phyloP scores from a whole-genome alignment of 1,140 invertebrate species.

The Bombus terrestris region DNA sequence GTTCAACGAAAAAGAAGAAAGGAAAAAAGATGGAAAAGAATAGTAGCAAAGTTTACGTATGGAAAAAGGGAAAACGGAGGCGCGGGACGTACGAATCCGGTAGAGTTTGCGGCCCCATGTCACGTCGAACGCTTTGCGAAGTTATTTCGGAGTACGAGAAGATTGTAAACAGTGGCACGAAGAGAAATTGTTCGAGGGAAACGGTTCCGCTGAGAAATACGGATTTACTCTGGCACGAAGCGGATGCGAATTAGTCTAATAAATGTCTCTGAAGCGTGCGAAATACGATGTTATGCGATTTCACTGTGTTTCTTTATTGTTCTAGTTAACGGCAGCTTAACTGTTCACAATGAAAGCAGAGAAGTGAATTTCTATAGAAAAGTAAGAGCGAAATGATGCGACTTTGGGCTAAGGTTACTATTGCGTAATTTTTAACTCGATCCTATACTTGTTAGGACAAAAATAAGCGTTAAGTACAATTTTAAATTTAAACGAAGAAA shows the following conservation, averaged over 20 bases:
- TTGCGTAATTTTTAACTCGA: no score
- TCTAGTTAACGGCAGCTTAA: background rate
- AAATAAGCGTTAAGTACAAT: no score
- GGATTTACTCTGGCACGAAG: background rate
- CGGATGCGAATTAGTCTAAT: conserved; percentile 9
- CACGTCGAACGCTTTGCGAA: background rate
- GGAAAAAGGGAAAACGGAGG: background rate
- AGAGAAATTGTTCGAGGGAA: background rate
- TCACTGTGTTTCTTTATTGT: background rate
- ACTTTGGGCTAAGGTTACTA: no score
- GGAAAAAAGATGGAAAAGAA: conserved; percentile 40
- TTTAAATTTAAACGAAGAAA: no score
- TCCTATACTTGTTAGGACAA: no score
- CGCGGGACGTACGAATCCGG: background rate
- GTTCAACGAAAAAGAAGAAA: conserved; percentile 19
- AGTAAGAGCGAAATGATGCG: background rate
- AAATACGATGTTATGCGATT: background rate
- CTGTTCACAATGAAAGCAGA: background rate
- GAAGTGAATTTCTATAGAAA: background rate
- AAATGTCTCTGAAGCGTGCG: background rate
- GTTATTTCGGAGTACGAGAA: conserved; percentile 19
- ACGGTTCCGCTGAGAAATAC: background rate
- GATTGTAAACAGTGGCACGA: conserved; percentile 17
- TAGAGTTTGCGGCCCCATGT: background rate
- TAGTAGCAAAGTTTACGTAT: background rate